A percentile compares a stretch with the other conserved stretches of the same genome.
phyloP scores from a whole-genome alignment of 2,113 vertebrate genomes.

The Psophia crepitans region DNA sequence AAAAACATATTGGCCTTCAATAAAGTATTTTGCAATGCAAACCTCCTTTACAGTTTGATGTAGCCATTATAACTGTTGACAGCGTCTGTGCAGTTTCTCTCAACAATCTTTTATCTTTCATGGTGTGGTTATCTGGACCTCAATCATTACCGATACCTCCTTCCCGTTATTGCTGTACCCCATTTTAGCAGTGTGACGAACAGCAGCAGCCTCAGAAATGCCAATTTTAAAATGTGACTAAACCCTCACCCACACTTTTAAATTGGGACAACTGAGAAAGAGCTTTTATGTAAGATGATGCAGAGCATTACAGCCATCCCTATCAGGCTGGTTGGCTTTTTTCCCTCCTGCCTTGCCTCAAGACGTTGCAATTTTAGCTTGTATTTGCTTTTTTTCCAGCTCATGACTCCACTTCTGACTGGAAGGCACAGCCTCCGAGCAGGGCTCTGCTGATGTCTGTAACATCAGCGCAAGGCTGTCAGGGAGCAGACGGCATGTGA shows the following conservation, averaged over 20 bases:
- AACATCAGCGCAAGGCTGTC: not conserved
- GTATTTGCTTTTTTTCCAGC: conserved; percentile 5
- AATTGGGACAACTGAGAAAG: not conserved
- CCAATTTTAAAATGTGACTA: not conserved
- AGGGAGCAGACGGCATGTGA: conserved; percentile 24
- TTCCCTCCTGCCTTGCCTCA: not conserved
- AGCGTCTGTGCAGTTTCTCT: not conserved
- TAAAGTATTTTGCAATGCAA: not conserved
- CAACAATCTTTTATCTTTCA: not conserved
- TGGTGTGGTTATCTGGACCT: not conserved
- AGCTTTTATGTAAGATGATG: conserved; percentile 12
- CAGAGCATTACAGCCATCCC: not conserved
- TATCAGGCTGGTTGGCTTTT: not conserved
- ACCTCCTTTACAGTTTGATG: not conserved
- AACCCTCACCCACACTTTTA: conserved; percentile 12
- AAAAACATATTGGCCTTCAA: not conserved
- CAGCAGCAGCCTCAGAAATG: not conserved
- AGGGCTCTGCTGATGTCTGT: not conserved
- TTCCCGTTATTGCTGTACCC: not conserved
- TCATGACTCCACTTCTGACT: not conserved
- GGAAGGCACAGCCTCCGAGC: not conserved
- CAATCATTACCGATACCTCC: not conserved
- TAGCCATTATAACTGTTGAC: not conserved
- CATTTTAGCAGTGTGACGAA: not conserved
- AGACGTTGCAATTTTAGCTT: conserved; percentile 8